Evolutionary conservation across 1,140 invertebrate genomes (phyloP).

Genomic region (Mizuhopecten yessoensis): DNA sequence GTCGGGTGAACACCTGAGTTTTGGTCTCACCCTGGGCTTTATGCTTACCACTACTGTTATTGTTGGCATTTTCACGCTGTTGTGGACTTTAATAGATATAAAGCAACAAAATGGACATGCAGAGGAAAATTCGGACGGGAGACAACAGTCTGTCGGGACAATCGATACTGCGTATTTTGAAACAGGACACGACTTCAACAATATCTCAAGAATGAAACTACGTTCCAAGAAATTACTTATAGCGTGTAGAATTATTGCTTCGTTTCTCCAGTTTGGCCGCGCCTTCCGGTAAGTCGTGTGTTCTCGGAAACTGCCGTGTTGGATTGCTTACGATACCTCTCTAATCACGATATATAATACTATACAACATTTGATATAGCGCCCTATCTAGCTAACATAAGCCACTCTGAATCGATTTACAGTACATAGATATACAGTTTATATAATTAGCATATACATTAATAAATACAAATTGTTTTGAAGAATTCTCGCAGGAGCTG

Average conservation of each 20-base stretch:
- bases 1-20: not conserved
- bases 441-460: too few relatives aligned
- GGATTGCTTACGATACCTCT: too few relatives aligned
- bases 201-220: not conserved
- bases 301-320: not conserved
- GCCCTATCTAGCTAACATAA: too few relatives aligned
- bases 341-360: too few relatives aligned
- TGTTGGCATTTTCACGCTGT: not conserved
- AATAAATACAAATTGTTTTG: too few relatives aligned
- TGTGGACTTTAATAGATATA: not conserved
- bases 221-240: too few relatives aligned
- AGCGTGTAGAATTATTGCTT: not conserved
- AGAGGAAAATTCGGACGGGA: too few relatives aligned
- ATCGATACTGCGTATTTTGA: not conserved
- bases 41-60: not conserved
- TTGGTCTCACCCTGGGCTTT: not conserved
- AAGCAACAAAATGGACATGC: not conserved
- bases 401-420: too few relatives aligned
- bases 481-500: too few relatives aligned
- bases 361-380: too few relatives aligned
- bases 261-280: not conserved
- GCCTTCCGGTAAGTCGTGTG: not conserved
- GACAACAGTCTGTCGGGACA: not conserved
- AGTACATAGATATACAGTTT: too few relatives aligned
- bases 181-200: not conserved